Percentiles rank a stretch among this genome's conserved stretches.
Conservation (phyloP, 2,113 vertebrate species). For the Pseudois nayaur region DNA sequence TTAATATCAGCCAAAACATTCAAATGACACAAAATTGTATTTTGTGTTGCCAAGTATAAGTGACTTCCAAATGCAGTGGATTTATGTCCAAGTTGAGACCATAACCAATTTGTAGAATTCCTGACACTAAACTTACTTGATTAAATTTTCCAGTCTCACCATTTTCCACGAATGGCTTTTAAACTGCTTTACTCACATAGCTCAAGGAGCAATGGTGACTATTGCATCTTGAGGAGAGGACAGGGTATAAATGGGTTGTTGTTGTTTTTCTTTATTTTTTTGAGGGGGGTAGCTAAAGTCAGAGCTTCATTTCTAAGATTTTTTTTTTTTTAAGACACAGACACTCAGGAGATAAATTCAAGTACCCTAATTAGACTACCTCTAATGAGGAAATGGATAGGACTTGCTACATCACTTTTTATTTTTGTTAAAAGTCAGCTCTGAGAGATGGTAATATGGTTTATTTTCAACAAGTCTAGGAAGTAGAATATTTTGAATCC, state of each 20-base stretch:
- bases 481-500: background rate
- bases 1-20: slow-evolving; percentile 43
- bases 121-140: slow-evolving; percentile 11
- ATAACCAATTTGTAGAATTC: background rate
- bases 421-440: background rate
- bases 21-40: slow-evolving; percentile 61
- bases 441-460: background rate
- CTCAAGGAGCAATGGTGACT: background rate
- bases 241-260: background rate
- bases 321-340: background rate
- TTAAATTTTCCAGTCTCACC: slow-evolving; percentile 17
- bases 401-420: background rate
- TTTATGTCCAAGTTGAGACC: slow-evolving; percentile 30
- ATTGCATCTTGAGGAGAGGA: background rate
- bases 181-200: background rate
- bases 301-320: background rate
- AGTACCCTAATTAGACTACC: background rate
- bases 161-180: background rate
- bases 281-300: background rate
- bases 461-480: background rate
- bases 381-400: background rate
- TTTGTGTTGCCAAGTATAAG: slow-evolving; percentile 53
- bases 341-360: slow-evolving; percentile 1
- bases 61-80: slow-evolving; percentile 36
- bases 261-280: background rate